Conservation (phyloP, 2,113 vertebrate genomes). For the Upupa epops region DNA sequence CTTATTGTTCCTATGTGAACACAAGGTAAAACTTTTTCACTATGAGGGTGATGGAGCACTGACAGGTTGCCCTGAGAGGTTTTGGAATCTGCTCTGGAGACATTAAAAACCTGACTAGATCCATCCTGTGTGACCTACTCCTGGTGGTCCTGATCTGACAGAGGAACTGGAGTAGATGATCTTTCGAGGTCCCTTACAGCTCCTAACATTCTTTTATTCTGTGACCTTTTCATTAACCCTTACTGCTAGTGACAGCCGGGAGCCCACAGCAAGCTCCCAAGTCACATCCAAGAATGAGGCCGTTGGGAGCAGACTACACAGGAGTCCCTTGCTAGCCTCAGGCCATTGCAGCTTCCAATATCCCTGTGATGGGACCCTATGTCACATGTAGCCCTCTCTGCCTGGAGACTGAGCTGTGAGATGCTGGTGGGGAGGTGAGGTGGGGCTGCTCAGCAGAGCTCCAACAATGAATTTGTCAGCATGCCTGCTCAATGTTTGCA, state of each 20-base stretch:
- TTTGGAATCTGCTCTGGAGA: no score
- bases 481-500: background rate
- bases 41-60: no score
- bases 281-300: background rate
- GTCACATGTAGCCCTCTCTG: background rate
- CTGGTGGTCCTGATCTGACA: no score
- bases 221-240: background rate
- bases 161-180: no score
- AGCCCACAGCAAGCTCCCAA: background rate
- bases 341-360: background rate
- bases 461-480: background rate
- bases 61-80: no score
- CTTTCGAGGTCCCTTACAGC: no score
- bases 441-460: background rate
- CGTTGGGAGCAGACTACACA: background rate
- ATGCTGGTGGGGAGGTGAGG: background rate
- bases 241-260: background rate
- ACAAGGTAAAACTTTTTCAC: no score
- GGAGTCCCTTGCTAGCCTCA: background rate
- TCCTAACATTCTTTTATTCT: no score
- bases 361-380: background rate
- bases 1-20: no score
- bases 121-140: no score
- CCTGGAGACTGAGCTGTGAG: background rate
- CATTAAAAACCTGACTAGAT: no score